Percentiles rank a stretch among this genome's conserved stretches.
These are phyloP conservation scores for Lobophora halterata DNA, from an alignment of 2,888 invertebrate genomes.

Conservation along the genomic window DNA sequence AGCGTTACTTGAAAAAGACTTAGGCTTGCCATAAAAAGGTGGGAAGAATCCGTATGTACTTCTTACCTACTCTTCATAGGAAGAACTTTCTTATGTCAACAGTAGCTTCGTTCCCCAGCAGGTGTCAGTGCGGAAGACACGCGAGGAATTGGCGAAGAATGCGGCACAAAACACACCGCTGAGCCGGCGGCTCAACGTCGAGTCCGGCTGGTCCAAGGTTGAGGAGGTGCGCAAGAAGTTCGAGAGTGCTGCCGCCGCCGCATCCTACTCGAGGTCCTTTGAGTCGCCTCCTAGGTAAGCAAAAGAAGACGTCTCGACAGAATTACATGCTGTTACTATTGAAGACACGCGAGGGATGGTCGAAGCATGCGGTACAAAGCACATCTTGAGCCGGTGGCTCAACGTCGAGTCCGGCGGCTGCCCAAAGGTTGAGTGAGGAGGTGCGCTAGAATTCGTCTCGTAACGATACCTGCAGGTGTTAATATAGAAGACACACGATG, in stretches of 20 bases:
- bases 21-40: no score
- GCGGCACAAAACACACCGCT: slow-evolving; percentile 63
- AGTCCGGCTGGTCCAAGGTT: slow-evolving; percentile 75
- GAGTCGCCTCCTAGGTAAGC: slow-evolving; percentile 73
- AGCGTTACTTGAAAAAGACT: no score
- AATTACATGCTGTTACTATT: slow-evolving; percentile 66
- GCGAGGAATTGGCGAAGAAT: slow-evolving; percentile 70
- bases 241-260: slow-evolving; percentile 56
- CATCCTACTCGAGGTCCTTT: slow-evolving; percentile 65
- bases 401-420: slow-evolving; percentile 74
- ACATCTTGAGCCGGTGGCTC: slow-evolving; percentile 65
- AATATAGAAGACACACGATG: slow-evolving; percentile 65
- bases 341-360: slow-evolving; percentile 65
- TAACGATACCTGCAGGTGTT: no score
- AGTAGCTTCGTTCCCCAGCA: slow-evolving; percentile 1
- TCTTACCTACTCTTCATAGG: no score
- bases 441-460: slow-evolving; percentile 75
- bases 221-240: slow-evolving; percentile 76
- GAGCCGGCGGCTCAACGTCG: slow-evolving; percentile 71
- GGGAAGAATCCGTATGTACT: no score
- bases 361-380: slow-evolving; percentile 69
- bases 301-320: no score
- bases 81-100: neutral
- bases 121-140: slow-evolving; percentile 63
- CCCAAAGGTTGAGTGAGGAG: slow-evolving; percentile 76